A percentile compares a stretch with the other conserved stretches of the same genome.
Conservation (phyloP, 2,113 vertebrate species). For the Sula dactylatra region DNA sequence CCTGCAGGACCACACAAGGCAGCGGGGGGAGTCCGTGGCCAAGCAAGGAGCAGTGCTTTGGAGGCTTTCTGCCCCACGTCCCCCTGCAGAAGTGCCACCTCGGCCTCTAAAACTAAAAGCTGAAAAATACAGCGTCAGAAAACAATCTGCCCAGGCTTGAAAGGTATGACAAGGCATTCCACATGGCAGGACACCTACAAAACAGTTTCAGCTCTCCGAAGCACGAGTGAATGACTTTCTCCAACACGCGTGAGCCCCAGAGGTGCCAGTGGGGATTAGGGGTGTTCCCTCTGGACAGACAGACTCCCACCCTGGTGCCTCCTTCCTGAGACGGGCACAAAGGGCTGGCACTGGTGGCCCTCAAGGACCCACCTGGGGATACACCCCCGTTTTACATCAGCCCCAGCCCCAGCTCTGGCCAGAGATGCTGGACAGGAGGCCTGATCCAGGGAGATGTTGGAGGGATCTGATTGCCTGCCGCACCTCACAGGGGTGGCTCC, state of each 20-base stretch:
- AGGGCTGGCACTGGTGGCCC: neutral
- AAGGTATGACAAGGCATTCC: neutral
- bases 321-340: neutral
- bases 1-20: neutral
- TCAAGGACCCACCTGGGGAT: neutral
- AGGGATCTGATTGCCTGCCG: neutral
- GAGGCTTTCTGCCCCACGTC: neutral
- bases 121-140: neutral
- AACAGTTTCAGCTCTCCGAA: neutral
- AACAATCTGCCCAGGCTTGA: neutral
- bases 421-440: neutral
- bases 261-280: neutral
- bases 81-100: neutral
- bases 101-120: neutral
- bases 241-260: neutral
- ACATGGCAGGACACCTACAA: neutral
- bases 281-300: neutral
- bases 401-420: neutral
- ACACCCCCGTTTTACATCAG: neutral
- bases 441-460: neutral
- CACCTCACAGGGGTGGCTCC: neutral
- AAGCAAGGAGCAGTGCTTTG: neutral
- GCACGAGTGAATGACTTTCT: rapidly evolving
- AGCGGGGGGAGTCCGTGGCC: rapidly evolving
- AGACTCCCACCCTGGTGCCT: neutral